phyloP scores from a whole-genome alignment of 2,888 invertebrate species.

The Mimumesa dahlbomi region DNA sequence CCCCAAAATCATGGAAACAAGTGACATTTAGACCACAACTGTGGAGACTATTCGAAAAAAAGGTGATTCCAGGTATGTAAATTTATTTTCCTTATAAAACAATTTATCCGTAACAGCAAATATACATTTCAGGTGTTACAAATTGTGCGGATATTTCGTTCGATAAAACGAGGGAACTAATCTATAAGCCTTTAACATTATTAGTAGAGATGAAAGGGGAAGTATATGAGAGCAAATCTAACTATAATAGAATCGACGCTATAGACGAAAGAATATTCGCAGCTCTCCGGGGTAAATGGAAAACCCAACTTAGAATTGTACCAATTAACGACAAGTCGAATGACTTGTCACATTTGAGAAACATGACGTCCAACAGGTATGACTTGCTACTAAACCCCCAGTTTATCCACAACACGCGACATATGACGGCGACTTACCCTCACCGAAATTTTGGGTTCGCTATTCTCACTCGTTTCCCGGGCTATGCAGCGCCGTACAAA shows the following conservation, averaged over 20 bases:
- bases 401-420: conserved; percentile 29
- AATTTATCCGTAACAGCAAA: too few species aligned
- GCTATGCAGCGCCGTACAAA: conserved; percentile 23
- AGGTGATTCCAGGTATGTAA: conserved; percentile 9
- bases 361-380: conserved; percentile 10
- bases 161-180: conserved; percentile 33
- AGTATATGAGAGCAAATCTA: too few species aligned
- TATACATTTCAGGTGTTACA: too few species aligned
- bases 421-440: conserved; percentile 39
- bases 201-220: too few species aligned
- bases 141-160: conserved; percentile 38
- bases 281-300: conserved; percentile 16
- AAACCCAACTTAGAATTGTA: conserved; percentile 4
- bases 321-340: not conserved
- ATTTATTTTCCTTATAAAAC: not conserved
- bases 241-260: conserved; percentile 11
- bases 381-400: conserved; percentile 45
- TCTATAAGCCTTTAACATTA: conserved; percentile 21
- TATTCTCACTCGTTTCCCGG: conserved; percentile 24
- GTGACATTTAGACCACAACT: not conserved
- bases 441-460: conserved; percentile 36
- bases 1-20: conserved; percentile 41
- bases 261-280: conserved; percentile 27
- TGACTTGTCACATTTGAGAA: too few species aligned
- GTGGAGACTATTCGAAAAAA: conserved; percentile 22